Conservation (phyloP, 1,140 invertebrate genomes). For the Eupeodes corollae region DNA sequence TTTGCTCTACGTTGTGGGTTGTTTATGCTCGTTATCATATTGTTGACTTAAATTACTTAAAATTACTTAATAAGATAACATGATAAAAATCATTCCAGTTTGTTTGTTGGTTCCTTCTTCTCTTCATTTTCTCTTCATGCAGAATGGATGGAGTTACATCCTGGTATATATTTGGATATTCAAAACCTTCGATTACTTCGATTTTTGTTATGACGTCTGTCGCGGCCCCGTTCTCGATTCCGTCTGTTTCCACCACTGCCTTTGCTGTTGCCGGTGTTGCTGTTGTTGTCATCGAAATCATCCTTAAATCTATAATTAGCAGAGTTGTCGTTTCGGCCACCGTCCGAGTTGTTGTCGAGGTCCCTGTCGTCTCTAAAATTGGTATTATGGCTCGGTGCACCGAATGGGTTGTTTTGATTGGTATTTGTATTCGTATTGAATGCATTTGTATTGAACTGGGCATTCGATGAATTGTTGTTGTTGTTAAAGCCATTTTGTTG, state of each 20-base stretch:
- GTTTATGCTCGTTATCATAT: no score
- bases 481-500: conserved; percentile 7
- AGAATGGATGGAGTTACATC: no score
- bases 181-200: not conserved
- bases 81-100: no score
- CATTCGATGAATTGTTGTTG: conserved; percentile 6
- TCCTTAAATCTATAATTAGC: conserved; percentile 4
- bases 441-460: not conserved
- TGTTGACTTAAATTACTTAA: no score
- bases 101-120: no score
- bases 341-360: no score
- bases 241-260: conserved; percentile 9
- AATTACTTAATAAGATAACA: no score
- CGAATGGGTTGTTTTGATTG: not conserved
- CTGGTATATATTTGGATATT: not conserved
- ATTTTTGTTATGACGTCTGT: conserved; percentile 12
- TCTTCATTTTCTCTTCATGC: no score
- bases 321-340: no score
- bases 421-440: no score
- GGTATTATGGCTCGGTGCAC: not conserved
- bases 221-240: conserved; percentile 21
- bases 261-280: conserved; percentile 10
- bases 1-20: no score
- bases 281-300: conserved; percentile 19
- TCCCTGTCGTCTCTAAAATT: no score